These are phyloP conservation scores for Gisinianus flammeolus DNA, from an alignment of 2,888 invertebrate genomes.

Conservation along the genomic window DNA sequence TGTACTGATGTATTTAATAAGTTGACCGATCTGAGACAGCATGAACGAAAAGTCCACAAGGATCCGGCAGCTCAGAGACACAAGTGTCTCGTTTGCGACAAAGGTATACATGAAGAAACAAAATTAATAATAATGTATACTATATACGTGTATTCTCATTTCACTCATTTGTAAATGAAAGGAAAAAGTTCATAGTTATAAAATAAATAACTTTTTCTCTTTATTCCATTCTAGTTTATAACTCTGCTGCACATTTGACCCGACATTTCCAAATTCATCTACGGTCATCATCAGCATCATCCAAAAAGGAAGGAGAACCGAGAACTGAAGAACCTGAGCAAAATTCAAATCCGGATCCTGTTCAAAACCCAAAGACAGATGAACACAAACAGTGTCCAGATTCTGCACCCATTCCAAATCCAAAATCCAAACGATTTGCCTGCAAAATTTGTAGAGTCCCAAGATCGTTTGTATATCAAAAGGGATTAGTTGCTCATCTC, in stretches of 20 bases:
- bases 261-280: neutral
- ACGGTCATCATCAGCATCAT: no score
- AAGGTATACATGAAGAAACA: no score
- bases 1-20: neutral
- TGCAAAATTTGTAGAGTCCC: neutral
- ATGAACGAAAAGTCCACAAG: neutral
- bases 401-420: neutral
- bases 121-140: no score
- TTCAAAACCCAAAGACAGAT: no score
- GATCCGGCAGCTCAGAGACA: neutral
- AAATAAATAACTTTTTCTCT: no score
- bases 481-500: neutral
- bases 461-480: neutral
- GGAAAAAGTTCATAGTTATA: no score
- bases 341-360: neutral
- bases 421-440: neutral
- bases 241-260: neutral
- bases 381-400: no score
- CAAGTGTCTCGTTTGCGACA: neutral
- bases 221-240: no score
- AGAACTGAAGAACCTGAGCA: neutral
- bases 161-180: no score
- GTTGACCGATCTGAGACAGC: neutral
- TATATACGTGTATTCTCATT: no score
- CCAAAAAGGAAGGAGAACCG: neutral